Evolutionary conservation across 2,797 vertebrate genomes (phyloP).

Genomic region (Stomatorhinus walkeri): DNA sequence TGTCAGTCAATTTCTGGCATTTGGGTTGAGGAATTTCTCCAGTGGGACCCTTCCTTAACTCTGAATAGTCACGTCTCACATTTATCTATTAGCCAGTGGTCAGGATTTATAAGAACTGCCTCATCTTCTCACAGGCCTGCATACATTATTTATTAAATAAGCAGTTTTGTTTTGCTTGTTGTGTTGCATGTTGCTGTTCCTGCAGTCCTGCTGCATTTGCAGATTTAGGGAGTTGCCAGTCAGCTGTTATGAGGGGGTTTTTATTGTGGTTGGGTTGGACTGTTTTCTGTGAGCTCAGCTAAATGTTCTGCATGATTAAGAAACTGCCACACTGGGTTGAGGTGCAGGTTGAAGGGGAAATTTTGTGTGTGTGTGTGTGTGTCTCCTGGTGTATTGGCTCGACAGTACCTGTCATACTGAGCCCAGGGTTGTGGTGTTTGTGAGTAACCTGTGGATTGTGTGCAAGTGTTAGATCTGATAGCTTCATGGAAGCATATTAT

Average conservation of each 20-base stretch:
- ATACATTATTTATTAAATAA: not conserved
- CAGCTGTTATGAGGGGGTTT: not conserved
- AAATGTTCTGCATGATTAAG: not conserved
- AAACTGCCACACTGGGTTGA: not conserved
- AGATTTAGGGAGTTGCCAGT: not conserved
- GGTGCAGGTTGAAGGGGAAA: not conserved
- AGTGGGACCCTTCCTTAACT: not conserved
- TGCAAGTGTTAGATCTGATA: not conserved
- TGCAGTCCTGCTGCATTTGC: not conserved
- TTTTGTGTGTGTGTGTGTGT: not conserved
- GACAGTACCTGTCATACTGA: not conserved
- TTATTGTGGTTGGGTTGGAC: not conserved
- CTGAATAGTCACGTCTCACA: not conserved
- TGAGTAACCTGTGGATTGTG: not conserved
- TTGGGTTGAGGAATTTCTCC: not conserved
- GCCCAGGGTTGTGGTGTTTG: not conserved
- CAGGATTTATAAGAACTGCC: not conserved
- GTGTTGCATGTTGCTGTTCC: not conserved
- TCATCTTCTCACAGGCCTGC: not conserved
- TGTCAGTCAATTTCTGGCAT: not conserved
- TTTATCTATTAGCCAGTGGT: not conserved
- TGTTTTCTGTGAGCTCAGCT: not conserved
- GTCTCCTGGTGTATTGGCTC: not conserved
- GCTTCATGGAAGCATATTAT: not conserved
- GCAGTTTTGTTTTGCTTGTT: not conserved